A percentile compares a stretch with the other conserved stretches of the same genome.
phyloP scores from a whole-genome alignment of 2,888 invertebrate genomes.

The Drosophila atripex region DNA sequence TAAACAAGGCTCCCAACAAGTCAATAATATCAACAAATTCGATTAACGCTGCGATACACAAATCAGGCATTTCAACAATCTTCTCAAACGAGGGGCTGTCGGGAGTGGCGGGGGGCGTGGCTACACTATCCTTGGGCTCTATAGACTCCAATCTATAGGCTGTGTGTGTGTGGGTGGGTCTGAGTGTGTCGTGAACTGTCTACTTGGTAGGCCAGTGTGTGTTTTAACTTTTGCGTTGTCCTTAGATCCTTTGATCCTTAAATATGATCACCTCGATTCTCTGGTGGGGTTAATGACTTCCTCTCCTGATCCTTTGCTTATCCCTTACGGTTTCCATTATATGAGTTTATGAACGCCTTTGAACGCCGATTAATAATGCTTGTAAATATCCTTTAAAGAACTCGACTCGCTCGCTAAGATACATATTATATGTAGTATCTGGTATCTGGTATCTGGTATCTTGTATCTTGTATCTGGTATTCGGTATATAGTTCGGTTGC shows the following conservation, averaged over 20 bases:
- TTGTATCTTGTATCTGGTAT: conserved; percentile 8
- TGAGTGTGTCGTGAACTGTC: conserved; percentile 10
- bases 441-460: conserved; percentile 6
- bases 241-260: not conserved
- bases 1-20: conserved; percentile 34
- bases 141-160: conserved; percentile 5
- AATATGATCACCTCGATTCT: conserved; percentile 14
- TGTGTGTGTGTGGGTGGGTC: not conserved
- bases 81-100: not conserved
- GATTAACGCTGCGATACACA: conserved; percentile 14
- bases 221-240: conserved; percentile 22
- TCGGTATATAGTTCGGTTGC: conserved; percentile 18
- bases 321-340: not conserved
- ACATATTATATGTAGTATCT: conserved; percentile 5
- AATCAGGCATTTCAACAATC: conserved; percentile 21
- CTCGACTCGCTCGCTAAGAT: conserved; percentile 13
- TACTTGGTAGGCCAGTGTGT: conserved; percentile 35
- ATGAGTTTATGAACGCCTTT: not conserved
- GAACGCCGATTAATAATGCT: conserved; percentile 17
- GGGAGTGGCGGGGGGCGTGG: not conserved
- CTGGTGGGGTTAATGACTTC: conserved; percentile 43
- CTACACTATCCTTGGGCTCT: conserved; percentile 38
- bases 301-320: not conserved
- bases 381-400: conserved; percentile 29
- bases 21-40: conserved; percentile 23